phyloP scores from a whole-genome alignment of 2,888 invertebrate genomes.

The Merodon equestris region DNA sequence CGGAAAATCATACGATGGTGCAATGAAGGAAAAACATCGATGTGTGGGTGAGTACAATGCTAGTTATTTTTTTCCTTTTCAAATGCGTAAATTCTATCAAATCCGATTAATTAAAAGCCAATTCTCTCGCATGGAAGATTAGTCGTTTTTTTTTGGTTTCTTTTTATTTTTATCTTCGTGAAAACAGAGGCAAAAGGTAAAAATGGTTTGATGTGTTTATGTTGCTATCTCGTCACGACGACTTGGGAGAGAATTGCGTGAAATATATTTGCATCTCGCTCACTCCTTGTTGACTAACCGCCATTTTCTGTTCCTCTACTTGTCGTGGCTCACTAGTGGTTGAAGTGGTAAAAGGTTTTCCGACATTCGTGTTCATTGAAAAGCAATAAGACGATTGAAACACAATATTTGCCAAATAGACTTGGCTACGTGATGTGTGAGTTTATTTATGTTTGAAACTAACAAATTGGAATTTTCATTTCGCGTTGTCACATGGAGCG shows the following conservation, averaged over 20 bases:
- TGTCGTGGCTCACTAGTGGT: constrained; percentile 63
- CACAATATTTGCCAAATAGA: constrained; percentile 27
- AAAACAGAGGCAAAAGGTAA: constrained; percentile 8
- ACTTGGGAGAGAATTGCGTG: background rate
- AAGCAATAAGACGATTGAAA: constrained; percentile 28
- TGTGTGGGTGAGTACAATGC: constrained; percentile 45
- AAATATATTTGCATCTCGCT: constrained; percentile 26
- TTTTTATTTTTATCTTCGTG: too few relatives aligned
- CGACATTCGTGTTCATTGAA: constrained; percentile 38
- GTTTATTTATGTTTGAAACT: constrained; percentile 17
- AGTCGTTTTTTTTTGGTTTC: constrained; percentile 20
- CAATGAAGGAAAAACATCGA: constrained; percentile 14
- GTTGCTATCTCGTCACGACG: constrained; percentile 43
- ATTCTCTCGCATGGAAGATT: constrained; percentile 25
- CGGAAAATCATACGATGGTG: constrained; percentile 25
- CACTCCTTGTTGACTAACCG: constrained; percentile 60
- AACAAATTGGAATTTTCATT: background rate
- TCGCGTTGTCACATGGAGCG: constrained; percentile 20
- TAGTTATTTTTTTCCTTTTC: constrained; percentile 1
- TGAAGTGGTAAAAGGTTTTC: constrained; percentile 65
- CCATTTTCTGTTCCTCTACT: constrained; percentile 67
- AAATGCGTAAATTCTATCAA: constrained; percentile 20
- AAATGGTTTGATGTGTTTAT: constrained; percentile 56
- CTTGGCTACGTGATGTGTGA: constrained; percentile 50
- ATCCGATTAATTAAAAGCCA: constrained; percentile 38